Base-by-base conservation (phyloP, 2,797 vertebrate species). In the Aratinga solstitialis region DNA sequence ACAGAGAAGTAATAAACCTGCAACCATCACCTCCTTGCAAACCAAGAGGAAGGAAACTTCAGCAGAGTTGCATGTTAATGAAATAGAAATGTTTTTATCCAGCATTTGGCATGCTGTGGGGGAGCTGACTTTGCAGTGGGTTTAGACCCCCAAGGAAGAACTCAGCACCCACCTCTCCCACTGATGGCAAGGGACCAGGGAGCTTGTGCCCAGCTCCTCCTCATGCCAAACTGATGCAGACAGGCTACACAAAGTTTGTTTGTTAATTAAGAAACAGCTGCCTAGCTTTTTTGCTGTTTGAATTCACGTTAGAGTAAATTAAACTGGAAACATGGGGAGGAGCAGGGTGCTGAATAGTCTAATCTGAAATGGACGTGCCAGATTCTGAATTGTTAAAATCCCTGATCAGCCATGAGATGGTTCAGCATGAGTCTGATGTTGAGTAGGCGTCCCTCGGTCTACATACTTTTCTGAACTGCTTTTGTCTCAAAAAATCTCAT, bases 401-500 rank as follows among this genome's bases (percentile, higher is more conserved):
- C 43, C 17, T 42, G 42, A 80, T 81, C 62, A 94, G 51, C 34
- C 36, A 54, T 0, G 4, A 84, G 84, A 27, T 67, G 26, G 82
- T 84, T 96, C 79, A 78, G 53, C 51, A 87, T 71, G 36, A 96
- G 51, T 91, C 53, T 96, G 84, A 75, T 94, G 34, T 4, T 78
- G 88, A 90, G 90, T 90, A 84, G 96, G 86, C 0, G 13, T 92
- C 53, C 50, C 58, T 84, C 62, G 78, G 95, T 92, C 88, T 94
- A 79, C 72, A 71, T 81, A 63, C 9, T 79, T 91, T 81, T 87
- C 81, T 90, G 80, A 89, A 65, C 43, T 62, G 54, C 68, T 93
- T 81, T 93, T 93, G 11, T 95, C 72, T 94, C 43, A 90, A 72
- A 96, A 89, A 86, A 76, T 84, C 68, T 94, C 7, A 9, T 87